Evolutionary conservation across 2,113 vertebrate species (phyloP).

Genomic region (Vidua chalybeata): DNA sequence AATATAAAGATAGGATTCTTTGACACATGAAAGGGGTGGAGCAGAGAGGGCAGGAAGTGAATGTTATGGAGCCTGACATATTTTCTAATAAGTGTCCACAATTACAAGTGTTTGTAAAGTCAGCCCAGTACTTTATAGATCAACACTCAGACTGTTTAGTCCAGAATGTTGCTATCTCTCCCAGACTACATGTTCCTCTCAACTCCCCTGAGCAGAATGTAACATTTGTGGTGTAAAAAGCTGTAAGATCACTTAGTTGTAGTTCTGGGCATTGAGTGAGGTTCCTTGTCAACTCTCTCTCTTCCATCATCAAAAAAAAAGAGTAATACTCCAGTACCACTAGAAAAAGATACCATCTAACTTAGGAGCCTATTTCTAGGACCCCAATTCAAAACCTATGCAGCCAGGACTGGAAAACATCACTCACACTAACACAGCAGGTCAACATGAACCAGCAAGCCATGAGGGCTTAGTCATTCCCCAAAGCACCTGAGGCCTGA

Average conservation of each 20-base stretch:
- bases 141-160: not conserved
- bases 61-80: rapidly evolving
- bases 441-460: rapidly evolving
- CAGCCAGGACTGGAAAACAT: not conserved
- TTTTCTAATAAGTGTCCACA: not conserved
- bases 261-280: not conserved
- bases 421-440: rapidly evolving
- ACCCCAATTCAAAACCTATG: not conserved
- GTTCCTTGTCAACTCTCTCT: not conserved
- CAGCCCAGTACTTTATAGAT: rapidly evolving
- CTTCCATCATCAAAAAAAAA: not conserved
- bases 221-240: not conserved
- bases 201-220: not conserved
- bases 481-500: rapidly evolving
- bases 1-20: not conserved
- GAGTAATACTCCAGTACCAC: not conserved
- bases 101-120: rapidly evolving
- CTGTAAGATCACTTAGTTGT: not conserved
- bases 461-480: not conserved
- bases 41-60: not conserved
- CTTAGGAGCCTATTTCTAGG: not conserved
- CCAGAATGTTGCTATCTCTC: not conserved
- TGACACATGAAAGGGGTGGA: rapidly evolving
- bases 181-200: not conserved
- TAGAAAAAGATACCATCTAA: not conserved